Conservation (phyloP, 2,888 invertebrate species). For the Heliconius erato region DNA sequence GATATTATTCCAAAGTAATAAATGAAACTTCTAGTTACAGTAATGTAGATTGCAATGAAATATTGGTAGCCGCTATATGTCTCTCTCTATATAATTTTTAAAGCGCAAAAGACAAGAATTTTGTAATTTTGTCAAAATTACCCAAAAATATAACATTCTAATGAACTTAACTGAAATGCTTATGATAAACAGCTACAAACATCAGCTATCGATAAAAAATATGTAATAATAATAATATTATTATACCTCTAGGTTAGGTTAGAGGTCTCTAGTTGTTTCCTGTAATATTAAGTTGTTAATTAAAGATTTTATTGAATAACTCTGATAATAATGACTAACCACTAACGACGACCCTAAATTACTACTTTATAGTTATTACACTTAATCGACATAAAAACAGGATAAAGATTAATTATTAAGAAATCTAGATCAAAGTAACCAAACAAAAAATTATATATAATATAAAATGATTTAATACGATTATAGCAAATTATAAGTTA, state of each 20-base stretch:
- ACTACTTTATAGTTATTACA: constrained; percentile 1
- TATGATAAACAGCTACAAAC: too few species aligned
- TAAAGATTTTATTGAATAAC: neutral
- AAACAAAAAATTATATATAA: neutral
- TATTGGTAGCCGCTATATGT: too few species aligned
- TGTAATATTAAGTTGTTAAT: neutral
- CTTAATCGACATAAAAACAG: neutral
- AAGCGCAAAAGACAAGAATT: too few species aligned
- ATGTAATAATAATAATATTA: too few species aligned
- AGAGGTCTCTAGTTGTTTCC: neutral
- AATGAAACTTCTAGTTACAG: too few species aligned
- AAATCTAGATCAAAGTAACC: neutral
- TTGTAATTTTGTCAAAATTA: too few species aligned
- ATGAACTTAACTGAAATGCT: too few species aligned
- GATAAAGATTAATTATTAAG: neutral
- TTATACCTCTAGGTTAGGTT: neutral
- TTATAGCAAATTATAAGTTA: neutral
- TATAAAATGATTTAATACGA: neutral
- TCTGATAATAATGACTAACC: neutral
- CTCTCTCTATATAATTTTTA: too few species aligned
- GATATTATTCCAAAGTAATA: too few species aligned
- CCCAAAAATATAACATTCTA: too few species aligned
- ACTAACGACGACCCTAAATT: neutral
- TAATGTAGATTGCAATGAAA: too few species aligned
- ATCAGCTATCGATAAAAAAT: too few species aligned